Evolutionary conservation across 2,888 invertebrate species (phyloP).

Genomic region (Apamea monoglypha): DNA sequence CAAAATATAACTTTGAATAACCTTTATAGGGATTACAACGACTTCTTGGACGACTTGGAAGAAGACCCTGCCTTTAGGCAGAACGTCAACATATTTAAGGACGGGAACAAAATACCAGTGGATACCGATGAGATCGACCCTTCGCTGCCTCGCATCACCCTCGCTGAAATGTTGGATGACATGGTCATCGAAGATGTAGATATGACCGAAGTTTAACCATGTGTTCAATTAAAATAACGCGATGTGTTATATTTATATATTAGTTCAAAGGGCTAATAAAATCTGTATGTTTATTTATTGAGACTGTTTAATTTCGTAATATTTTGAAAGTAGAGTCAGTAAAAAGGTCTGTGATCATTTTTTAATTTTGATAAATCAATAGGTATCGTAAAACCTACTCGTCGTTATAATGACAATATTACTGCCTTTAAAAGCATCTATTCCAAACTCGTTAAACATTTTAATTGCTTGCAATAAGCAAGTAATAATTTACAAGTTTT

Average conservation of each 20-base stretch:
- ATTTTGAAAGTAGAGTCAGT: neutral
- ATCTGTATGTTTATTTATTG: conserved; percentile 26
- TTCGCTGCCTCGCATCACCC: conserved; percentile 93
- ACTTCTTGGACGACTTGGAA: conserved; percentile 99
- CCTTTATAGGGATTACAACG: conserved; percentile 95
- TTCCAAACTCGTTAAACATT: neutral
- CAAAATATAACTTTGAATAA: conserved; percentile 6
- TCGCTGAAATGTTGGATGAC: conserved; percentile 98
- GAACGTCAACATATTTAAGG: conserved; percentile 97
- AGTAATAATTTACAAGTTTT: neutral
- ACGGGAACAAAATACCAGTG: conserved; percentile 85
- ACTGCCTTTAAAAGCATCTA: neutral
- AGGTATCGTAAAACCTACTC: neutral
- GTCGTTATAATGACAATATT: neutral
- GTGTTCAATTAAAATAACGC: neutral
- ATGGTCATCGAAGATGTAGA: conserved; percentile 95
- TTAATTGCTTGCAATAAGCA: neutral
- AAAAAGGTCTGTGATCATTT: neutral
- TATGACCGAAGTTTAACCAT: conserved; percentile 91
- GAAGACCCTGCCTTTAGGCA: conserved; percentile 97
- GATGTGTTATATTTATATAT: neutral
- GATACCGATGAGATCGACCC: conserved; percentile 92
- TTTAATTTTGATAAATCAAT: neutral
- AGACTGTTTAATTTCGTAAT: conserved; percentile 32
- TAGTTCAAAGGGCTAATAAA: conserved; percentile 30